Evolutionary conservation across 2,797 vertebrate genomes (phyloP), one percentile per base, ranked within the genome.

Genomic region (Chelmon rostratus): DNA sequence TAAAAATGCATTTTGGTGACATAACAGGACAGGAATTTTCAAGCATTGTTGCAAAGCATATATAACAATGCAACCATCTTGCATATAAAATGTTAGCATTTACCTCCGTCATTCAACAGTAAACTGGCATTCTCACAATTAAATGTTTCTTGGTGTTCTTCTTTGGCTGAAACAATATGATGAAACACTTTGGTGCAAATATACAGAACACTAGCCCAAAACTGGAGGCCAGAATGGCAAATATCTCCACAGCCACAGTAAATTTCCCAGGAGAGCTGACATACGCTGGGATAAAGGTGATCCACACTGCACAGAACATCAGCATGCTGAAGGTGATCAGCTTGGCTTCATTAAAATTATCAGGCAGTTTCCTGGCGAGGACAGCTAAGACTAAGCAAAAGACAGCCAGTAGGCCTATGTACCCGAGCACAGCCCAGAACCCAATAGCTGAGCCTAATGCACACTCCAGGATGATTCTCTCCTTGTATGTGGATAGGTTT

Each of bases 201-300:
- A 94, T 92, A 62, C 87, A 94, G 1, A 91, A 0, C 37, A 92
- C 87, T 8, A 94, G 61, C 7, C 91, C 94, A 57, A 92, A 94
- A 70, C 91, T 94, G 15, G 93, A 94, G 8, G 93, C 89, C 67
- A 94, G 66, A 68, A 94, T 94, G 3, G 93, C 91, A 79, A 94
- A 94, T 40, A 94, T 91, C 69, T 94, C 93, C 68, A 94, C 91
- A 62, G 91, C 94, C 3, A 93, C 94, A 12, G 56, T 58, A 0
- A 90, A 92, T 62, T 93, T 94, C 2, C 93, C 92, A 7, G 92
- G 93, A 25, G 93, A 94, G 85, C 93, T 94, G 81, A 93, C 69
- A 25, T 93, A 94, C 0, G 93, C 93, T 3, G 93, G 93, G 40
- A 94, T 85, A 53, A 94, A 94, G 1, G 90, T 77, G 19, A 92